Base-by-base conservation (phyloP, 2,113 vertebrate genomes). In the Microtus ochrogaster region DNA sequence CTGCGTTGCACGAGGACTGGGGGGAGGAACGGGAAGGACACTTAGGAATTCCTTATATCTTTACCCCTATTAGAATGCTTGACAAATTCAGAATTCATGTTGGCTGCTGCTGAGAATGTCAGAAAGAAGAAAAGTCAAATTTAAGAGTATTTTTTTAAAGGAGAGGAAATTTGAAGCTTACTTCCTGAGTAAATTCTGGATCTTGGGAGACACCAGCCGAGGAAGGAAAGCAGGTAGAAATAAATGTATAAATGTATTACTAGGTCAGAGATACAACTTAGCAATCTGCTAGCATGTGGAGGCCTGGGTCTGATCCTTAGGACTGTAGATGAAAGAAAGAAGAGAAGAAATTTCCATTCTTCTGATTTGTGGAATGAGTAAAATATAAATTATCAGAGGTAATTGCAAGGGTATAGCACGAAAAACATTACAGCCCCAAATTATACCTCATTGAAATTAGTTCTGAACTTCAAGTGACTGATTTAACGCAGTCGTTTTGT, bases 361-460 rank as follows among this genome's bases (percentile, higher is more conserved):
- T 93, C n/a, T 96, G 68, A 84, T 47, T 84, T 94, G 90, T 90
- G 22, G 74, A 94, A 93, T 83, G 52, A 92, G 94, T 89, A 36
- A 96, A 94, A 91, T 44, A 52, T 7, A 72, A 24, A 89, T 70
- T 1, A 0, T 3, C 68, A 95, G 49, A 83, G 24, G 14, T 94
- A 70, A 70, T 26, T 93, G 79, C 61, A 63, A 92, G 89, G 52
- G 24, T 65, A 76, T 7, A 8, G 41, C 72, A 96, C 55, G 17
- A 63, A 76, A 91, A 91, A 74, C 72, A 90, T 8, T 39, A 55
- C 12, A 74, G 58, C 81, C 58, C 91, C 65, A 89, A 90, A 72
- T 91, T 87, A 66, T 68, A 61, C 86, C 63, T 88, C 19, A 94
- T 33, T 89, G 92, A 91, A 74, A 83, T 81, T 41, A 83, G 39